Evolutionary conservation across 2,888 invertebrate species (phyloP), one percentile per base, ranked within the genome.

Genomic region (Danaus chrysippus): DNA sequence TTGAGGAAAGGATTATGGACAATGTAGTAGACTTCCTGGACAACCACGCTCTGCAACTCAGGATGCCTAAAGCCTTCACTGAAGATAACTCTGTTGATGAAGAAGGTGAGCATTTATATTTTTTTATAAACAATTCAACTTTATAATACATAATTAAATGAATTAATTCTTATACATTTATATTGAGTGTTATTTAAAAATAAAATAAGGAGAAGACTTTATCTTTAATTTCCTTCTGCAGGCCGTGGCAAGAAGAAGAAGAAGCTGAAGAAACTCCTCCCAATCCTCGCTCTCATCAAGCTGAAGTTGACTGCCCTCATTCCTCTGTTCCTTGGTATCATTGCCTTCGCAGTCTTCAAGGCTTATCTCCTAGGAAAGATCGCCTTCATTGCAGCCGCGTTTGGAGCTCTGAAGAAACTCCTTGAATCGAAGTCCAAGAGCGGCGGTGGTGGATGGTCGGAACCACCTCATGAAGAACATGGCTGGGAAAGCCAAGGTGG

Each of bases 301-400:
- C 82, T 96, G 84, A 96, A 96, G 89, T 93, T 91, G 9, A 94
- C 95, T 54, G 94, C 95, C 12, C 91, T 96, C 62, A 92, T 96
- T 68, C 96, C 96, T 3, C 84, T 96, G 69, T 94, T 94, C 75
- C 93, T 96, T 54, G 96, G 89, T 54, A 90, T 91, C 81, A 93
- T 96, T 69, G 96, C 96, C 42, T 92, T 96, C 65, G 92, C 96
- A 41, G 95, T 96, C 57, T 95, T 96, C 92, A 96, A 97, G 91
- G 96, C 96, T 10, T 92, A 96, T 78, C 89, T 96, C 63, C 93
- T 96, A 69, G 96, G 96, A 73, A 97, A 97, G 91, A 93, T 96
- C 71, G 96, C 96, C 0, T 92, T 97, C 71, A 92, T 96, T 71
- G 93, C 96, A 68, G 94, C 96, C 56, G 93, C 93, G 59, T 93